Percentiles rank a stretch among this genome's conserved stretches.
Conservation (phyloP, 2,113 vertebrate genomes). For the Silurus meridionalis region DNA sequence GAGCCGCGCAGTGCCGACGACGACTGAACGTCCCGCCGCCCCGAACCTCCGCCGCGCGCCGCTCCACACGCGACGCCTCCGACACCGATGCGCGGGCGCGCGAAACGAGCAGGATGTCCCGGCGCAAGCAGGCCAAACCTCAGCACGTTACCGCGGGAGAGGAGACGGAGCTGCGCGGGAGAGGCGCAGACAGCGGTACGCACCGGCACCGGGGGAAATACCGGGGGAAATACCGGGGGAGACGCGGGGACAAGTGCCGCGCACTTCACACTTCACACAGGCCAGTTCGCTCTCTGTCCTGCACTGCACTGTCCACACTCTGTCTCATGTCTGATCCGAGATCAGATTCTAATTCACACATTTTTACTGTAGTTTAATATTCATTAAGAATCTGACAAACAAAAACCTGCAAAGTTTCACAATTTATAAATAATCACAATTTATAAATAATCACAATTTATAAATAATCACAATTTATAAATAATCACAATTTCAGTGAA, state of each 20-base stretch:
- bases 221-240: constrained; percentile 66
- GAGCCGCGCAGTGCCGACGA: constrained; percentile 78
- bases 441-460: background rate
- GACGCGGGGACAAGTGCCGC: background rate
- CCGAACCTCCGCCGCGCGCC: constrained; percentile 61
- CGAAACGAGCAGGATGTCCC: constrained; percentile 85
- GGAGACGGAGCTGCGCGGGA: constrained; percentile 69
- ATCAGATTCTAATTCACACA: background rate
- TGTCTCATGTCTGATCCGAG: background rate
- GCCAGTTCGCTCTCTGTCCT: background rate
- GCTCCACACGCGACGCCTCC: constrained; percentile 54
- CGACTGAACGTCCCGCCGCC: constrained; percentile 66
- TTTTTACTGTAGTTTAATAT: background rate
- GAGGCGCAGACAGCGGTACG: constrained; percentile 31
- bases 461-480: too few relatives aligned
- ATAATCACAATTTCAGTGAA: background rate
- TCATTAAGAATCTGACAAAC: too few relatives aligned
- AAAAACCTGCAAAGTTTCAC: background rate
- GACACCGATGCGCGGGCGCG: constrained; percentile 78
- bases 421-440: too few relatives aligned
- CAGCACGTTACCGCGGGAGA: constrained; percentile 86
- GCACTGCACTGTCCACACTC: too few relatives aligned
- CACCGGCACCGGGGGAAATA: background rate
- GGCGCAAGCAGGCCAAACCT: constrained; percentile 95
- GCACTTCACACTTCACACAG: background rate